phyloP scores from a whole-genome alignment of 2,113 vertebrate species.

The Apodemus sylvaticus region DNA sequence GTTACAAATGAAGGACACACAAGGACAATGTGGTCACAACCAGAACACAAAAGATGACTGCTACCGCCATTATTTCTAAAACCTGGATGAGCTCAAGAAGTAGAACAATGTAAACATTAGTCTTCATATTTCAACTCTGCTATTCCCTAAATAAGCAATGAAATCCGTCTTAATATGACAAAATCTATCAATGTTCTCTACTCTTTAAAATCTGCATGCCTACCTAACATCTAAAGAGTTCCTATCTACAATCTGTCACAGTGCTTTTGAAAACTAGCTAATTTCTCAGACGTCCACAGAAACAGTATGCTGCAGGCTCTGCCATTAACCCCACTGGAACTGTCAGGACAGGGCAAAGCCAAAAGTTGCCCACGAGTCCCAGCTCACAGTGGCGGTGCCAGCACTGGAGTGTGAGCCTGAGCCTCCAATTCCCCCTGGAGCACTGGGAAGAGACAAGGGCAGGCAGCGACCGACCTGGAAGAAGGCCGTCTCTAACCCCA shows the following conservation, averaged over 20 bases:
- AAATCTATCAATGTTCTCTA: background rate
- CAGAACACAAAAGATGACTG: background rate
- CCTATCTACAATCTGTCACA: background rate
- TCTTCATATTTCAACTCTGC: constrained; percentile 23
- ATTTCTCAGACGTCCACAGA: background rate
- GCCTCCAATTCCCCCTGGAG: background rate
- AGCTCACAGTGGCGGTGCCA: background rate
- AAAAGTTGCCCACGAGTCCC: background rate
- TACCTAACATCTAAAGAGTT: background rate
- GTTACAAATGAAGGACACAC: background rate
- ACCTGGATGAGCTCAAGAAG: background rate
- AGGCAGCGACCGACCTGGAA: background rate
- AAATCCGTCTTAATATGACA: constrained; percentile 17
- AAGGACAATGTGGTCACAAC: constrained; percentile 28
- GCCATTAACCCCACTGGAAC: background rate
- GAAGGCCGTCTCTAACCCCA: background rate
- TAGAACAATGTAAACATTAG: constrained; percentile 22
- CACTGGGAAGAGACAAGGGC: background rate
- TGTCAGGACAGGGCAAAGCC: background rate
- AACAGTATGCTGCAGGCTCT: background rate
- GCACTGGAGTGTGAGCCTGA: background rate
- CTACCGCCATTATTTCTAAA: constrained; percentile 17
- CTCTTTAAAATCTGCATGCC: background rate
- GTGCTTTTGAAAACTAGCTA: background rate
- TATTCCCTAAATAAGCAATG: background rate